These are phyloP conservation scores for Leptopilina boulardi DNA, from an alignment of 1,140 invertebrate genomes.

Conservation along the genomic window DNA sequence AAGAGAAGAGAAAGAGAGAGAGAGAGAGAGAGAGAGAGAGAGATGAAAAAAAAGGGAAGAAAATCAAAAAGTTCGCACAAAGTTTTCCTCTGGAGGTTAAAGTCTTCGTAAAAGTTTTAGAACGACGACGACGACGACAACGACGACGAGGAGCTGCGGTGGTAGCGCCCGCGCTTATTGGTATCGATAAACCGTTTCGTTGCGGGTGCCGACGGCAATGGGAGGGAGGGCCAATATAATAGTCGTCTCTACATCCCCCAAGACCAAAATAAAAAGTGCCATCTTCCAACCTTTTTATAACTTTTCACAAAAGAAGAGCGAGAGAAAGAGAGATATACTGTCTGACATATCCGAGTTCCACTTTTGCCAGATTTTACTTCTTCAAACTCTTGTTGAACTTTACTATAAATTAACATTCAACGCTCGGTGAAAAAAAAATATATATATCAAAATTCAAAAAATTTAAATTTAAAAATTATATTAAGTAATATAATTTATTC, in stretches of 20 bases:
- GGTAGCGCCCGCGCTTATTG: slow-evolving; percentile 54
- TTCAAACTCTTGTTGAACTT: not conserved
- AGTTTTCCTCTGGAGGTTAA: slow-evolving; percentile 34
- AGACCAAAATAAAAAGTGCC: slow-evolving; percentile 38
- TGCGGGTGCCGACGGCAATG: slow-evolving; percentile 38
- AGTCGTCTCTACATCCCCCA: slow-evolving; percentile 46
- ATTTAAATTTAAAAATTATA: too few relatives aligned
- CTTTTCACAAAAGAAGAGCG: slow-evolving; percentile 32
- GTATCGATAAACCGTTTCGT: slow-evolving; percentile 63
- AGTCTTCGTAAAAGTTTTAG: slow-evolving; percentile 46
- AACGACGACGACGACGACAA: too few relatives aligned
- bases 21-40: too few relatives aligned
- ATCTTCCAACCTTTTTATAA: slow-evolving; percentile 44
- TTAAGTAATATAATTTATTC: too few relatives aligned
- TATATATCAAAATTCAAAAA: too few relatives aligned
- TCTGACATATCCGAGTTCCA: slow-evolving; percentile 2
- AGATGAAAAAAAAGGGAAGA: slow-evolving; percentile 18
- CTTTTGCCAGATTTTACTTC: not conserved
- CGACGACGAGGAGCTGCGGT: slow-evolving; percentile 45
- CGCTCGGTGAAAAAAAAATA: too few relatives aligned
- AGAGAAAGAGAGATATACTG: slow-evolving; percentile 18
- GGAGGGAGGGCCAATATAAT: slow-evolving; percentile 55
- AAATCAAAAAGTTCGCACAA: slow-evolving; percentile 30
- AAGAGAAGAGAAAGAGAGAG: not conserved
- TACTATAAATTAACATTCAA: too few relatives aligned